Evolutionary conservation across 1,140 invertebrate species (phyloP).

Genomic region (Cyclina sinensis): DNA sequence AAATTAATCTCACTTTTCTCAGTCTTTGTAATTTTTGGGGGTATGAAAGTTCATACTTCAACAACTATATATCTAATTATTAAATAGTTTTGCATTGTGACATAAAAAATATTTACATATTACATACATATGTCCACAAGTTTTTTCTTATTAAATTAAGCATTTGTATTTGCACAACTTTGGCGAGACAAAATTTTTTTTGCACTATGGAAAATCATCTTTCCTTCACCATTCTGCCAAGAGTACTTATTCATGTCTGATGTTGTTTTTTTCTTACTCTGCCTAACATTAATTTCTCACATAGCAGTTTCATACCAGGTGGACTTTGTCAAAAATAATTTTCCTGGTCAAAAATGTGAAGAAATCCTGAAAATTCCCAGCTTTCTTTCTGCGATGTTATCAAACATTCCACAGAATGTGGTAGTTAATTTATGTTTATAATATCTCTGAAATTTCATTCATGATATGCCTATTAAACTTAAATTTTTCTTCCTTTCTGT

Average conservation of each 20-base stretch:
- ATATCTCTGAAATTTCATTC: no score
- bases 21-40: background rate
- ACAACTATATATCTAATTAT: background rate
- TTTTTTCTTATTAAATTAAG: background rate
- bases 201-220: background rate
- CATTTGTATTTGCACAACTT: background rate
- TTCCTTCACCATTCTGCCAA: conserved; percentile 28
- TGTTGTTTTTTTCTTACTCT: background rate
- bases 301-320: conserved; percentile 9
- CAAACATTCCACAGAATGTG: no score
- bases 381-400: no score
- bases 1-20: background rate
- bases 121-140: background rate
- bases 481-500: no score
- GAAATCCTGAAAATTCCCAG: background rate
- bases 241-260: conserved; percentile 14
- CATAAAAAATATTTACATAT: conserved; percentile 27
- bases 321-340: conserved; percentile 34
- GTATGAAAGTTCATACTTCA: background rate
- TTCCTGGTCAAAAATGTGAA: conserved; percentile 28
- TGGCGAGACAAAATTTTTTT: background rate
- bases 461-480: no score
- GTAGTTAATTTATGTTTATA: no score
- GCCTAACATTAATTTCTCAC: conserved; percentile 32
- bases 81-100: conserved; percentile 9